Percentiles rank a stretch among this genome's conserved stretches.
phyloP scores from a whole-genome alignment of 1,140 invertebrate species.

The Drosophila sturtevanti region DNA sequence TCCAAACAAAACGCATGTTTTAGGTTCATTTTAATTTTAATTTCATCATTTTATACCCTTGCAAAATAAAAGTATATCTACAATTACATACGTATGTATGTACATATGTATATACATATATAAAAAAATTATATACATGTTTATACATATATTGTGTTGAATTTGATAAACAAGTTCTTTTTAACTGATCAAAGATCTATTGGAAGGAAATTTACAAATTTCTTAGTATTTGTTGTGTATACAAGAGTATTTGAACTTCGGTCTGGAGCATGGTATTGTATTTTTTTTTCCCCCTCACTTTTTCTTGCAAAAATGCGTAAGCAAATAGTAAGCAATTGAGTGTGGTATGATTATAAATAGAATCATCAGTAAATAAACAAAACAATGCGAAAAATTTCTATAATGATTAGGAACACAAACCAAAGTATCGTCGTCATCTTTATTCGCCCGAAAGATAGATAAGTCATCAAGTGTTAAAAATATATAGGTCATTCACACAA shows the following conservation, averaged over 20 bases:
- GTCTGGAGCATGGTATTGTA: not conserved
- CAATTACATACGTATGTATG: too few species aligned
- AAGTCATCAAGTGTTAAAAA: too few species aligned
- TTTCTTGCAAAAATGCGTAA: slow-evolving; percentile 40
- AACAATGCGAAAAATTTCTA: slow-evolving; percentile 4
- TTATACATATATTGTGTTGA: too few species aligned
- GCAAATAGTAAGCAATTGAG: slow-evolving; percentile 33
- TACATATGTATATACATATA: too few species aligned
- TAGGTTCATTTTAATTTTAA: slow-evolving; percentile 1
- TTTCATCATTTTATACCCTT: not conserved
- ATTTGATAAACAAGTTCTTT: too few species aligned
- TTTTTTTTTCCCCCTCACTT: not conserved
- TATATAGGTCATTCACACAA: too few species aligned
- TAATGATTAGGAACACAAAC: not conserved
- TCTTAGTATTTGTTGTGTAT: not conserved
- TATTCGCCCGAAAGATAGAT: too few species aligned
- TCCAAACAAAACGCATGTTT: slow-evolving; percentile 57
- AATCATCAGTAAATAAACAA: slow-evolving; percentile 27
- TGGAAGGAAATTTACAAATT: too few species aligned
- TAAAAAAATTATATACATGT: too few species aligned
- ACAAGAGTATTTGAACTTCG: not conserved
- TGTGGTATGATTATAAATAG: slow-evolving; percentile 24
- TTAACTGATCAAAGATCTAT: too few species aligned
- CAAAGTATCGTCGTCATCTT: too few species aligned
- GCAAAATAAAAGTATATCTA: not conserved